These are phyloP conservation scores for Agrypnia vestita DNA, from an alignment of 1,140 invertebrate genomes.

Conservation along the genomic window DNA sequence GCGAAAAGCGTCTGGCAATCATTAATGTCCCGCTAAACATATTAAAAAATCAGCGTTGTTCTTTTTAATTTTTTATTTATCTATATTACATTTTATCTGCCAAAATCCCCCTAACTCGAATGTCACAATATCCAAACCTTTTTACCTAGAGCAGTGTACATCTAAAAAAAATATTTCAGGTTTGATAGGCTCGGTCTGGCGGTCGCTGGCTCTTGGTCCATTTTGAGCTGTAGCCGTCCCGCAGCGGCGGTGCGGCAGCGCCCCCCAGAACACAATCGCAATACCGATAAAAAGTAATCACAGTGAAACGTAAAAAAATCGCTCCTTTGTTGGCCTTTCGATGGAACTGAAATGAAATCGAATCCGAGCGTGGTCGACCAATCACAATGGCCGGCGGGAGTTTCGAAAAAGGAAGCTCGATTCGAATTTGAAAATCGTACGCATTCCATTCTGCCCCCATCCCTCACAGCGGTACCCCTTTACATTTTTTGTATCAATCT, in stretches of 20 bases:
- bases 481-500: not conserved
- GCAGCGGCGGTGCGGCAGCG: not conserved
- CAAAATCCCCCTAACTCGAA: too few species aligned
- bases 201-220: too few species aligned
- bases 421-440: slow-evolving; percentile 42
- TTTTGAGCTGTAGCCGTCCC: too few species aligned
- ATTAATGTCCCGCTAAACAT: too few species aligned
- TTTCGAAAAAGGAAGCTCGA: slow-evolving; percentile 35
- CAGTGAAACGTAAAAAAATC: slow-evolving; percentile 27
- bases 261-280: slow-evolving; percentile 39
- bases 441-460: slow-evolving; percentile 23
- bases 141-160: too few species aligned
- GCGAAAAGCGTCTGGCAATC: too few species aligned
- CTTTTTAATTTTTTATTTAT: too few species aligned
- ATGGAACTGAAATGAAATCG: slow-evolving; percentile 41
- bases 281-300: slow-evolving; percentile 38
- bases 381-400: slow-evolving; percentile 42
- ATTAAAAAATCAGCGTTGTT: too few species aligned
- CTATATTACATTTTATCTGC: too few species aligned
- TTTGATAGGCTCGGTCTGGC: too few species aligned
- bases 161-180: too few species aligned
- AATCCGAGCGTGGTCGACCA: slow-evolving; percentile 37
- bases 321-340: slow-evolving; percentile 42
- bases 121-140: too few species aligned
- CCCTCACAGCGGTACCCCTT: not conserved